Evolutionary conservation across 2,113 vertebrate species (phyloP).

Genomic region (Corvus cornix): DNA sequence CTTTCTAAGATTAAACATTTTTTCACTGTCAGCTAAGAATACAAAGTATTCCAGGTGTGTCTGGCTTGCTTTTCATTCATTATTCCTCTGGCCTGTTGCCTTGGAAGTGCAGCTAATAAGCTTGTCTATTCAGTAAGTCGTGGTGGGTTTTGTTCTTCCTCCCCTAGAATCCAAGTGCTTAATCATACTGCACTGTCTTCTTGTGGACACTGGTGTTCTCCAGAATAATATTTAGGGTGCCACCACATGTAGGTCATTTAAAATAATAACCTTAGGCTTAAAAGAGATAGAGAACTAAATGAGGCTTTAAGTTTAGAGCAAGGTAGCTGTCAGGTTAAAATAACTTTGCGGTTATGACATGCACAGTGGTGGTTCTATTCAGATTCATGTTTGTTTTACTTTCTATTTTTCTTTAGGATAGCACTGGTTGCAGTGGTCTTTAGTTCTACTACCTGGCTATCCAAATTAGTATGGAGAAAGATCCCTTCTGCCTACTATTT

Average conservation of each 20-base stretch:
- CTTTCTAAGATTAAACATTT: background rate
- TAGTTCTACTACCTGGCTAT: background rate
- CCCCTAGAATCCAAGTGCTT: background rate
- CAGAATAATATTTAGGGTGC: background rate
- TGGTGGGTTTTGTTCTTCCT: background rate
- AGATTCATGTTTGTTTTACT: background rate
- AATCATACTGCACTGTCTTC: background rate
- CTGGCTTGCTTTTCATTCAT: background rate
- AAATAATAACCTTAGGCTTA: background rate
- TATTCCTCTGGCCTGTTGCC: background rate
- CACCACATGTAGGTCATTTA: background rate
- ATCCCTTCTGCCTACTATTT: background rate
- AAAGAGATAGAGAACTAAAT: background rate
- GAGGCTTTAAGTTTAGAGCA: background rate
- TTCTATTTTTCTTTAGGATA: background rate
- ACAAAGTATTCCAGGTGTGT: background rate
- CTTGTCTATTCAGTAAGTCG: background rate
- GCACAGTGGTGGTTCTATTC: background rate
- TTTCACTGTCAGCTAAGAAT: background rate
- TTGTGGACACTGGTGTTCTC: background rate
- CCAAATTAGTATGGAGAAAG: background rate
- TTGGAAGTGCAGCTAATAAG: background rate
- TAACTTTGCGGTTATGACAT: background rate
- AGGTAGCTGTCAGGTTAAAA: background rate
- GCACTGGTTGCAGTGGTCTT: background rate